Evolutionary conservation across 2,113 vertebrate species (phyloP).

Genomic region (Rhynchomys soricoides): DNA sequence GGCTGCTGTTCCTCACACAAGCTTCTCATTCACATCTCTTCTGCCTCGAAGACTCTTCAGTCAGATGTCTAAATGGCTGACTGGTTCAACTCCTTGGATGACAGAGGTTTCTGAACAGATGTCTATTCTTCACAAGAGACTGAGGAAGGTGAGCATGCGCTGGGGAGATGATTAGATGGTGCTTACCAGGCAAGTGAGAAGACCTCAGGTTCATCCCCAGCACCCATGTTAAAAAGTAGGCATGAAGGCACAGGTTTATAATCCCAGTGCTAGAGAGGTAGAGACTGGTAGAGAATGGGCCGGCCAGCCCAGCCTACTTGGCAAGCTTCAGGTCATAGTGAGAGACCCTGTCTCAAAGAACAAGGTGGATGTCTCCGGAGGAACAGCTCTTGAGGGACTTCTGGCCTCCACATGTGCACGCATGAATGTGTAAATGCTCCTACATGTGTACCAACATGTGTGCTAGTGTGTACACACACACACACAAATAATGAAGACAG

Average conservation of each 20-base stretch:
- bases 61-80: background rate
- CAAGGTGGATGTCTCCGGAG: background rate
- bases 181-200: too few relatives aligned
- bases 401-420: background rate
- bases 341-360: background rate
- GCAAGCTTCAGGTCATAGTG: too few relatives aligned
- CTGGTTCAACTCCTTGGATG: background rate
- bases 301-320: background rate
- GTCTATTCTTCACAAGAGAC: background rate
- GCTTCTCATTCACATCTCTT: background rate
- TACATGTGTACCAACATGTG: background rate
- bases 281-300: background rate
- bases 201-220: background rate
- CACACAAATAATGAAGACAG: background rate
- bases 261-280: background rate
- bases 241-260: background rate
- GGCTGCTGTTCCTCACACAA: background rate
- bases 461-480: background rate
- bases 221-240: too few relatives aligned
- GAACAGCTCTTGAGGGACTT: background rate
- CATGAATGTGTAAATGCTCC: background rate
- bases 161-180: background rate
- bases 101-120: background rate
- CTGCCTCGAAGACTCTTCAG: background rate
- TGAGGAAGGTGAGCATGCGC: background rate